Conservation (phyloP, 2,888 invertebrate species). For the Allolobophora icterica region DNA sequence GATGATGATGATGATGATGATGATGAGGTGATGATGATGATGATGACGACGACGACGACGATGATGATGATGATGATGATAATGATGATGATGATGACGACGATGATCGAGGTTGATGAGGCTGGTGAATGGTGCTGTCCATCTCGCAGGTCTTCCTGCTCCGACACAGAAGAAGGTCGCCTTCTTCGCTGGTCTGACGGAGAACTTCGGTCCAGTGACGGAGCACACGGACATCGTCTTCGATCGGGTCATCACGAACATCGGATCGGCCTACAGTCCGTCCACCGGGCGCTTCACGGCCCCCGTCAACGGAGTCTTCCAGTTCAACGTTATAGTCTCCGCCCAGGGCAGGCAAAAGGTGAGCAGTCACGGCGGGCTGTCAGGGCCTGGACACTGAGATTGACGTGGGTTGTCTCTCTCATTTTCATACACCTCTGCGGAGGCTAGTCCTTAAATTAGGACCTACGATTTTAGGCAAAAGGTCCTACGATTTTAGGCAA, state of each 20-base stretch:
- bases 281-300: conserved; percentile 60
- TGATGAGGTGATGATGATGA: neutral
- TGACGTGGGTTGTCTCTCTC: neutral
- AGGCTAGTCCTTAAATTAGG: too few relatives aligned
- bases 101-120: neutral
- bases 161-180: conserved; percentile 53
- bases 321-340: conserved; percentile 62
- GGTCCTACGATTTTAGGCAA: neutral
- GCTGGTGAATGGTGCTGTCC: neutral
- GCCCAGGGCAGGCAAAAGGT: conserved; percentile 63
- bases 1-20: neutral
- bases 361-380: neutral
- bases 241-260: conserved; percentile 60
- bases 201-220: conserved; percentile 58
- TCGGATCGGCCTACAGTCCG: conserved; percentile 56
- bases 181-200: conserved; percentile 61
- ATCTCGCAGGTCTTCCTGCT: conserved; percentile 51
- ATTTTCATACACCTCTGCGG: too few relatives aligned
- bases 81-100: conserved; percentile 49
- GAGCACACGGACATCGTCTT: conserved; percentile 52
- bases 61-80: neutral
- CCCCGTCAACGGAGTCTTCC: conserved; percentile 60
- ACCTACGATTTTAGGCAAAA: too few relatives aligned
- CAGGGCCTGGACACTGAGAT: neutral
- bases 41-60: neutral